Evolutionary conservation across 1,140 invertebrate species (phyloP).

Genomic region (Drosophila obscura): DNA sequence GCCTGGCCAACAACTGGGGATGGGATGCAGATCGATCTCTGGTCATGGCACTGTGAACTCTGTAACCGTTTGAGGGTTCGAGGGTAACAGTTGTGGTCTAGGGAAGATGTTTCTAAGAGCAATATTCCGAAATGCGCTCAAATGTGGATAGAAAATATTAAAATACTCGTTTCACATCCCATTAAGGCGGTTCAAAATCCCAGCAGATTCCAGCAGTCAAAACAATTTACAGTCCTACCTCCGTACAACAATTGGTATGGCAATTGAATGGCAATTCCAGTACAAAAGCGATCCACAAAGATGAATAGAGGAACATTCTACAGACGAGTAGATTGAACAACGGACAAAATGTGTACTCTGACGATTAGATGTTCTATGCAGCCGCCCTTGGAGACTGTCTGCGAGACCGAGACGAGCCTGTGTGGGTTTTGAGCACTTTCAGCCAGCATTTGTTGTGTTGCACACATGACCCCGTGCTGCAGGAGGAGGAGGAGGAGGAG

Average conservation of each 20-base stretch:
- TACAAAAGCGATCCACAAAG: slow-evolving; percentile 38
- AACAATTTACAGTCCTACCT: slow-evolving; percentile 41
- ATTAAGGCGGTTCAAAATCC: slow-evolving; percentile 7
- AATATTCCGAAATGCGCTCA: too few relatives aligned
- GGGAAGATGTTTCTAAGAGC: too few relatives aligned
- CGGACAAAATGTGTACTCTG: slow-evolving; percentile 6
- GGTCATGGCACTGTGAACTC: slow-evolving; percentile 13
- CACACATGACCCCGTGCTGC: slow-evolving; percentile 38
- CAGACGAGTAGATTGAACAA: slow-evolving; percentile 35
- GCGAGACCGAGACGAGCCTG: slow-evolving; percentile 15
- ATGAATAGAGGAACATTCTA: slow-evolving; percentile 39
- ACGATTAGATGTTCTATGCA: slow-evolving; percentile 20
- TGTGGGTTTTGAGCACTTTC: slow-evolving; percentile 36
- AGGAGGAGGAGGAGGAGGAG: not conserved
- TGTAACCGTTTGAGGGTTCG: not conserved
- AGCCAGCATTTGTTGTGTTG: slow-evolving; percentile 27
- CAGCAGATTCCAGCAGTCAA: slow-evolving; percentile 23
- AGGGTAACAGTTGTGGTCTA: not conserved
- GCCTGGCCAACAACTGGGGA: not conserved
- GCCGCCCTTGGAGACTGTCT: slow-evolving; percentile 48
- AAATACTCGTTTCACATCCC: not conserved
- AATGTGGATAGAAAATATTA: too few relatives aligned
- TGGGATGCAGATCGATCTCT: slow-evolving; percentile 8
- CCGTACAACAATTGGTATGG: slow-evolving; percentile 21
- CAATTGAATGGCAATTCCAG: slow-evolving; percentile 48